Base-by-base conservation (phyloP, 2,113 vertebrate genomes). In the Arizona elegans region DNA sequence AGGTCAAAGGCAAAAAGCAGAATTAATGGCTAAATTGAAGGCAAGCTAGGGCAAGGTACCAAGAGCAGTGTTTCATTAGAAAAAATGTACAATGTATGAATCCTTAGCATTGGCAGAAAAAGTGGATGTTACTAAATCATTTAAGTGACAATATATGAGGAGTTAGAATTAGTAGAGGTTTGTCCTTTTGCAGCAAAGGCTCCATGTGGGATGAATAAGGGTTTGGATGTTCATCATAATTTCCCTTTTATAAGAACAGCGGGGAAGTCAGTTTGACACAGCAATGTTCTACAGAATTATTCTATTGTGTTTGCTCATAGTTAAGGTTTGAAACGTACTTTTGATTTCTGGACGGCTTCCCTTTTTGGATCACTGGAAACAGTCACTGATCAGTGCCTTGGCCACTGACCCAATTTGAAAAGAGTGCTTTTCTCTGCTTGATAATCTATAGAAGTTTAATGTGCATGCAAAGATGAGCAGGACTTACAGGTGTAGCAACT, bases 321-420 rank as follows among this genome's bases (percentile, higher is more conserved):
- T 90, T 89, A 50, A 56, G 33, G 86, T 91, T 89, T 93, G 87
- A 93, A 94, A 91, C 86, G 75, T 33, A 85, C 81, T 93, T 90
- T 56, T 58, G 43, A 43, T 62, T 90, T 55, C 65, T 85, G 65
- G 59, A 55, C 54, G 53, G 43, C 13, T 94, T 93, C 55, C 89
- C 21, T 21, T 7, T 92, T 81, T 91, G 89, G 54, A 92, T 93
- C 47, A 88, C 62, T 70, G 5, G 55, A 52, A 86, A 86, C 54
- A 47, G 52, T 33, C 0, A 85, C 90, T 52, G 52, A 85, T 23
- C 47, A 88, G n/a, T 93, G 53, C 19, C 62, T 29, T 93, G 81
- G 62, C 58, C 56, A 43, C 17, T 7, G 47, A 55, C 50, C 15
- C n/a, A 9, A 24, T 38, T 50, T 52, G 33, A 87, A 86, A 53